phyloP scores from a whole-genome alignment of 1,140 invertebrate species.

The Polyergus mexicanus region DNA sequence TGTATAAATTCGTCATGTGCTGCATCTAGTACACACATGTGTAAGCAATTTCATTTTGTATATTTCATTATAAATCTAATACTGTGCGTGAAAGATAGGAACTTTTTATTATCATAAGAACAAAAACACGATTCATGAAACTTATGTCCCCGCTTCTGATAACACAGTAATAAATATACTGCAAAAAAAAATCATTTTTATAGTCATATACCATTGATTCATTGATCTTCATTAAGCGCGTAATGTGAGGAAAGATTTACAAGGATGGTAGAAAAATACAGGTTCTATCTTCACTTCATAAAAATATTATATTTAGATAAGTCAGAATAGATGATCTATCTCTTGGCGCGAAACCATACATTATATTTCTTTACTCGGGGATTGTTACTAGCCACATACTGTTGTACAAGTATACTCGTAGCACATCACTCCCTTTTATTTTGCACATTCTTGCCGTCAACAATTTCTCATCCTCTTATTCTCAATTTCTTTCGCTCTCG shows the following conservation, averaged over 20 bases:
- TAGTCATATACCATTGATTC: background rate
- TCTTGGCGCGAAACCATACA: slow-evolving; percentile 76
- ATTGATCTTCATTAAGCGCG: background rate
- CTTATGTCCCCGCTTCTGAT: slow-evolving; percentile 1
- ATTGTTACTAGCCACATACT: slow-evolving; percentile 72
- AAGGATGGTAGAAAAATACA: slow-evolving; percentile 6
- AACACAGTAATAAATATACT: slow-evolving; percentile 35
- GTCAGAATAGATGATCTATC: slow-evolving; percentile 79
- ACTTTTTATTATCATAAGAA: background rate
- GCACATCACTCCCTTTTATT: slow-evolving; percentile 56
- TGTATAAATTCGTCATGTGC: slow-evolving; percentile 8
- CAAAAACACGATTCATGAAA: slow-evolving; percentile 18
- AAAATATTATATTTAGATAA: slow-evolving; percentile 81
- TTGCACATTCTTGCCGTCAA: slow-evolving; percentile 57
- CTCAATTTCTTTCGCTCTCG: slow-evolving; percentile 52
- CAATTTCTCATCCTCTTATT: slow-evolving; percentile 61
- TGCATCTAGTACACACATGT: slow-evolving; percentile 18
- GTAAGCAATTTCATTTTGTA: slow-evolving; percentile 30
- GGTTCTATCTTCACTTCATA: slow-evolving; percentile 71
- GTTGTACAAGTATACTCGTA: slow-evolving; percentile 73
- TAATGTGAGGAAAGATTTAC: slow-evolving; percentile 10
- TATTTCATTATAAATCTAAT: slow-evolving; percentile 42
- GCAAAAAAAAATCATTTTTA: background rate
- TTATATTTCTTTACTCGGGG: slow-evolving; percentile 68
- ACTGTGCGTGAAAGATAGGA: background rate